Evolutionary conservation across 2,113 vertebrate species (phyloP), one percentile per base, ranked within the genome.

Genomic region (Pomatorhinus ruficollis): DNA sequence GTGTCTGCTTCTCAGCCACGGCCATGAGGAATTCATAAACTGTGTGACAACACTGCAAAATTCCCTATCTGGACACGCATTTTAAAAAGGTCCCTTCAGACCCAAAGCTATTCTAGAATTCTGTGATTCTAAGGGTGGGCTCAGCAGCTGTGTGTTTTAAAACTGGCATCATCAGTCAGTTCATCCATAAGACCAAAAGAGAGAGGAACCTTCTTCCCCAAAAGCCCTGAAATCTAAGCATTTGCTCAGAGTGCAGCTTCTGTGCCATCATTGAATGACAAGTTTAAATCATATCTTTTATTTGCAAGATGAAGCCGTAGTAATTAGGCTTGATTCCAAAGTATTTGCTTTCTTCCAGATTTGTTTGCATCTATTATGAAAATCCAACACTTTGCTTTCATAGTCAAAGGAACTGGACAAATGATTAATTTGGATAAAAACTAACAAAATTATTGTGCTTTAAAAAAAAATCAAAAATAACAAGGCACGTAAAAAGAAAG

Each of bases 21-120:
- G 28, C 21, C 35, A 27, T 3, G 10, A 52, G 6, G 28, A 84
- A 47, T 27, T 72, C 2, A 27, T 12, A 45, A 79, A 25, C 39
- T 37, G 3, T 19, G 12, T 17, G n/a, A 37, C 4, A 71, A 3
- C 9, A 6, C 17, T 65, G 22, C 21, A 63, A 15, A 80, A 86
- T 18, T 64, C 10, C 9, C 16, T 45, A 2, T 31, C 35, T 69
- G 22, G 24, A 31, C 14, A n/a, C 0, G 1, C 0, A 1, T 44
- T 53, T 61, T 47, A 5, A 35, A 68, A n/a, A 35, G 13, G 16
- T 35, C 33, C 13, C 11, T 66, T 68, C n/a, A n/a, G 53, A 47
- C 6, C 1, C 17, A 68, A 75, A 47, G 4, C 8, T 53, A 7
- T 68, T 76, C 45, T 68, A 24, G 25, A 53, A 61, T 37, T 69